A percentile compares a stretch with the other conserved stretches of the same genome.
phyloP scores from a whole-genome alignment of 2,113 vertebrate genomes.

The Verasper variegatus region DNA sequence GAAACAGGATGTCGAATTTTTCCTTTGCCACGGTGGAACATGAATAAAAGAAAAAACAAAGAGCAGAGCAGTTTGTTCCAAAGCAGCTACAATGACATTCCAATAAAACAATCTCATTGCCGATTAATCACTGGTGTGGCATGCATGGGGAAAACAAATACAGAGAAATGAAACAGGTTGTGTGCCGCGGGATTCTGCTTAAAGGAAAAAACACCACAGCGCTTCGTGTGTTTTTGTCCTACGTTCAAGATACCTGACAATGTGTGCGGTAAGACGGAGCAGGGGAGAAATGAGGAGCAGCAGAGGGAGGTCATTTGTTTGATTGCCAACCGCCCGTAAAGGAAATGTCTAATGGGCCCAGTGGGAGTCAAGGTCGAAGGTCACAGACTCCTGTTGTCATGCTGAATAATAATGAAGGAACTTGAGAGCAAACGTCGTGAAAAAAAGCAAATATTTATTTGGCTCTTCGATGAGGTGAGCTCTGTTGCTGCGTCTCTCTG shows the following conservation, averaged over 20 bases:
- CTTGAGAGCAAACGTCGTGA: not conserved
- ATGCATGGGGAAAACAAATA: constrained; percentile 74
- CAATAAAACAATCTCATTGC: constrained; percentile 72
- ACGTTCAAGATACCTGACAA: constrained; percentile 70
- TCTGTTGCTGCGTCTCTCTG: not conserved
- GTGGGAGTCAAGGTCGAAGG: constrained; percentile 54
- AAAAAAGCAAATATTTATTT: constrained; percentile 19
- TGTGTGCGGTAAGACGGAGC: constrained; percentile 18
- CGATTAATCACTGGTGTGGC: constrained; percentile 80
- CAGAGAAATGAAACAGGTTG: constrained; percentile 70
- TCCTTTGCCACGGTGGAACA: constrained; percentile 40
- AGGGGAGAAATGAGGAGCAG: constrained; percentile 11
- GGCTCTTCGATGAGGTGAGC: not conserved
- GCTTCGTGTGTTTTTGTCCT: constrained; percentile 83
- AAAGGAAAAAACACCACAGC: constrained; percentile 77
- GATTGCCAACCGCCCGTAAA: constrained; percentile 53
- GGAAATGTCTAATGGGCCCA: constrained; percentile 75
- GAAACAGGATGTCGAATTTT: constrained; percentile 62
- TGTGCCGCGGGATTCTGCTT: constrained; percentile 77
- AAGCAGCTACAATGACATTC: constrained; percentile 63
- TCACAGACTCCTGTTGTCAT: constrained; percentile 27
- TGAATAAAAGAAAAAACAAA: constrained; percentile 61
- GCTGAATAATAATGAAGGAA: constrained; percentile 16
- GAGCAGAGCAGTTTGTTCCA: constrained; percentile 63
- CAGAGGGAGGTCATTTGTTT: constrained; percentile 43